phyloP scores from a whole-genome alignment of 1,140 invertebrate species.

The Drosophila lini region DNA sequence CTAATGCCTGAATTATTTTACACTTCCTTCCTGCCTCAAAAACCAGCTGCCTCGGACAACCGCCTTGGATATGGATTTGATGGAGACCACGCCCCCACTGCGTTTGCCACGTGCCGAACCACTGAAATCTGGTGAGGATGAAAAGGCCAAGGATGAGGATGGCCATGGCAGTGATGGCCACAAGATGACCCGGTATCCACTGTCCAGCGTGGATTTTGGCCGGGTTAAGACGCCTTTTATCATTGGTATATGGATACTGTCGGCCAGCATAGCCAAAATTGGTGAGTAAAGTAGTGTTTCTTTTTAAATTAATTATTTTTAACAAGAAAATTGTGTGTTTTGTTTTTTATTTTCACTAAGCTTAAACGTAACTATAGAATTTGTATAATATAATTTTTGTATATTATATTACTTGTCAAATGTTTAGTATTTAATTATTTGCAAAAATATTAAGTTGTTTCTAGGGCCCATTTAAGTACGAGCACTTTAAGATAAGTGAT shows the following conservation, averaged over 20 bases:
- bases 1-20: slow-evolving; percentile 30
- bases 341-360: not conserved
- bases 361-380: too few species aligned
- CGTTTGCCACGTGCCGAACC: slow-evolving; percentile 36
- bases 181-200: slow-evolving; percentile 86
- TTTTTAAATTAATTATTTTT: not conserved
- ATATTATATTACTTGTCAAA: not conserved
- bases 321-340: not conserved
- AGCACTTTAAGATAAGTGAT: not conserved
- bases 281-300: slow-evolving; percentile 87
- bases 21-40: slow-evolving; percentile 11
- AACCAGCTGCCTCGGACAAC: slow-evolving; percentile 42
- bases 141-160: slow-evolving; percentile 30
- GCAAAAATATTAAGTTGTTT: not conserved
- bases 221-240: slow-evolving; percentile 96
- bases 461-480: not conserved
- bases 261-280: slow-evolving; percentile 97
- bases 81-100: not conserved
- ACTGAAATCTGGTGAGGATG: slow-evolving; percentile 21
- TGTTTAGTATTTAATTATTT: not conserved
- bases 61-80: slow-evolving; percentile 9
- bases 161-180: slow-evolving; percentile 30
- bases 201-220: slow-evolving; percentile 93
- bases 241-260: slow-evolving; percentile 97
- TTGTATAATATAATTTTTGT: not conserved